These are phyloP conservation scores for Agonopterix subpropinquella DNA, from an alignment of 2,888 invertebrate species.

Conservation along the genomic window DNA sequence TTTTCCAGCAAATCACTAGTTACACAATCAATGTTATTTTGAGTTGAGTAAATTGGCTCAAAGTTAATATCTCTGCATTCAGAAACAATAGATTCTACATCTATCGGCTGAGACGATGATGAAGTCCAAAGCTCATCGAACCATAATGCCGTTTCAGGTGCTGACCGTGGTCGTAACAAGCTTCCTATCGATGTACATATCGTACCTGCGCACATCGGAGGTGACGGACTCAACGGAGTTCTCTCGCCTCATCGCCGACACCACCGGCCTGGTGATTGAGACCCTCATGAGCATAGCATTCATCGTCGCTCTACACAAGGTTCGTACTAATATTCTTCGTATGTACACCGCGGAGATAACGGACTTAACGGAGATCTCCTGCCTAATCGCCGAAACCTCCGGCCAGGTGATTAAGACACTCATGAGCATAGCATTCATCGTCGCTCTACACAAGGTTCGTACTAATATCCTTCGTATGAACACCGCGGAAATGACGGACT, in stretches of 20 bases:
- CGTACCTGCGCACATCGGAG: slow-evolving; percentile 34
- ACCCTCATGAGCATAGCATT: slow-evolving; percentile 46
- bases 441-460: slow-evolving; percentile 52
- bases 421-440: slow-evolving; percentile 51
- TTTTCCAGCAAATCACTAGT: too few relatives aligned
- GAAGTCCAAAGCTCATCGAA: too few relatives aligned
- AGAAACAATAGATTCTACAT: too few relatives aligned
- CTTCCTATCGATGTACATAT: slow-evolving; percentile 53
- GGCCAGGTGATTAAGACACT: slow-evolving; percentile 46
- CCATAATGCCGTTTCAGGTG: slow-evolving; percentile 30
- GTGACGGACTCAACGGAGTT: slow-evolving; percentile 37
- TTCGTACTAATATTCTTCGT: slow-evolving; percentile 25
- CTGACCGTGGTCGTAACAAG: slow-evolving; percentile 47
- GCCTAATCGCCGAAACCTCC: slow-evolving; percentile 49
- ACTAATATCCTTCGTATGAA: not conserved
- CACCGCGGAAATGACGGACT: not conserved
- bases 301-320: slow-evolving; percentile 57
- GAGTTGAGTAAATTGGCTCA: too few relatives aligned
- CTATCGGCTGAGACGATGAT: too few relatives aligned
- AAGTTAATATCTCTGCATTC: too few relatives aligned
- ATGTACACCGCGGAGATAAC: slow-evolving; percentile 31
- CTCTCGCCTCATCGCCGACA: slow-evolving; percentile 51
- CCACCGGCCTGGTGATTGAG: slow-evolving; percentile 47
- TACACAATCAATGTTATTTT: too few relatives aligned
- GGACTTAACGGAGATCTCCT: slow-evolving; percentile 37